These are phyloP conservation scores for Anthrax anthrax DNA, from an alignment of 2,888 invertebrate genomes.

Conservation along the genomic window DNA sequence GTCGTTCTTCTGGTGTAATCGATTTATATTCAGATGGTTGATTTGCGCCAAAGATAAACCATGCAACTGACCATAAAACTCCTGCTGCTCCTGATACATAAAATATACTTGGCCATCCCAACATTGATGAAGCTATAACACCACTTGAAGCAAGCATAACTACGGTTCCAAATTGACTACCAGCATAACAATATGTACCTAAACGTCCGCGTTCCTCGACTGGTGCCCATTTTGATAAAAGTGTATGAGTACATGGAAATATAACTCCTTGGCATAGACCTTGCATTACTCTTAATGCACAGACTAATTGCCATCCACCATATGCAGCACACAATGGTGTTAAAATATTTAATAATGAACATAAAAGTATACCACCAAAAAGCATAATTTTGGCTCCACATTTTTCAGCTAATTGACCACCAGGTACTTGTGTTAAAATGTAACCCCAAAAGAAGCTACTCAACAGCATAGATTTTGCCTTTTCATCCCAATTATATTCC, in stretches of 20 bases:
- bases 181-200: conserved; percentile 52
- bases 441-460: conserved; percentile 60
- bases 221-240: conserved; percentile 59
- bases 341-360: conserved; percentile 48
- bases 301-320: conserved; percentile 46
- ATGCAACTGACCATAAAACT: conserved; percentile 44
- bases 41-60: conserved; percentile 47
- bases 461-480: conserved; percentile 41
- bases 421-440: conserved; percentile 45
- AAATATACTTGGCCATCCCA: conserved; percentile 68
- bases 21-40: conserved; percentile 44
- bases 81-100: conserved; percentile 55
- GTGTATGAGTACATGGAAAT: conserved; percentile 50
- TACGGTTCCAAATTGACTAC: conserved; percentile 66
- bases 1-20: conserved; percentile 47
- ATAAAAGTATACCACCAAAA: conserved; percentile 40
- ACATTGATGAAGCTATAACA: conserved; percentile 45
- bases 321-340: conserved; percentile 52
- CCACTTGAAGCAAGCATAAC: conserved; percentile 61
- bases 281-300: conserved; percentile 45
- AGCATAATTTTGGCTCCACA: conserved; percentile 55
- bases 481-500: conserved; percentile 44
- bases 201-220: conserved; percentile 48
- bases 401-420: conserved; percentile 52
- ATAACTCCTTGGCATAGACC: conserved; percentile 54